Evolutionary conservation across 2,797 vertebrate genomes (phyloP).

Genomic region (Rhinatrema bivittatum): DNA sequence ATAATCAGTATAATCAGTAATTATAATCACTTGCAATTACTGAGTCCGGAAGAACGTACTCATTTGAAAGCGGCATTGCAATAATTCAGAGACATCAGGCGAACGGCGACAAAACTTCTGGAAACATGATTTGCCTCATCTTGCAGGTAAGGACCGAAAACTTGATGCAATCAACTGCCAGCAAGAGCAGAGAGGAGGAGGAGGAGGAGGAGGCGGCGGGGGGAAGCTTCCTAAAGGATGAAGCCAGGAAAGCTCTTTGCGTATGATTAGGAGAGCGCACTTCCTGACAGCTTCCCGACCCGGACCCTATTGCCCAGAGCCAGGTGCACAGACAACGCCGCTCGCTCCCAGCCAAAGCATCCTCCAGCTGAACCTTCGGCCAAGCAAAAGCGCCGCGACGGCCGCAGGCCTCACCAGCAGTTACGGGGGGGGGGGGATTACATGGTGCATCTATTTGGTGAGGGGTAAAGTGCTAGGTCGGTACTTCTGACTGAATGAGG

Average conservation of each 20-base stretch:
- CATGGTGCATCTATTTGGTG: too few relatives aligned
- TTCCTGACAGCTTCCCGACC: too few relatives aligned
- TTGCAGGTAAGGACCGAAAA: constrained; percentile 10
- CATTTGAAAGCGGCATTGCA: constrained; percentile 21
- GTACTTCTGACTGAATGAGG: too few relatives aligned
- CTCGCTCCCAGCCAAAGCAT: too few relatives aligned
- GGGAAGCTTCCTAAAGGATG: not conserved
- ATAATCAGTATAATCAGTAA: constrained; percentile 25
- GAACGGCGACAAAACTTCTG: constrained; percentile 13
- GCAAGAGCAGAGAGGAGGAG: too few relatives aligned
- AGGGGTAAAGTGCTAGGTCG: too few relatives aligned
- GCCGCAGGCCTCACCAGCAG: too few relatives aligned
- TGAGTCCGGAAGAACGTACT: constrained; percentile 18
- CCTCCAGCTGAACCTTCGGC: too few relatives aligned
- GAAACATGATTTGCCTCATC: constrained; percentile 7
- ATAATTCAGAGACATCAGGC: constrained; percentile 24
- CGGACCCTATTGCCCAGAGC: too few relatives aligned
- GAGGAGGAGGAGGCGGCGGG: not conserved
- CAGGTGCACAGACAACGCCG: too few relatives aligned
- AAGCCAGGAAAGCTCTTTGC: not conserved
- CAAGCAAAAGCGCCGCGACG: too few relatives aligned
- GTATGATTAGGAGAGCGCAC: not conserved
- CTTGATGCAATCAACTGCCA: constrained; percentile 1
- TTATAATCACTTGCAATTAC: constrained; percentile 26
- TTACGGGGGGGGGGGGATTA: too few relatives aligned